phyloP scores from a whole-genome alignment of 2,888 invertebrate genomes.

The Diaperis boleti region DNA sequence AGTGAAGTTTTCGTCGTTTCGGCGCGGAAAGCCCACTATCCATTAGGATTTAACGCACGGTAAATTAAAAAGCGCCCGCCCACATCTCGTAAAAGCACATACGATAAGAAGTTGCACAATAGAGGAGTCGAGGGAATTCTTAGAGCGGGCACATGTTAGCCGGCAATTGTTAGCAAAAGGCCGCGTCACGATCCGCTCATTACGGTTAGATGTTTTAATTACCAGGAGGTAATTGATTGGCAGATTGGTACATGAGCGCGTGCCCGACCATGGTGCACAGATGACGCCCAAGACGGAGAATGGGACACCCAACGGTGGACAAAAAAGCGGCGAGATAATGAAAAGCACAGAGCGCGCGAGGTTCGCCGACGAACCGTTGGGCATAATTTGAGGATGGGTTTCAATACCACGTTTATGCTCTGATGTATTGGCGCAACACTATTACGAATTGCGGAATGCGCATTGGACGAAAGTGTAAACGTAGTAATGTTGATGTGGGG shows the following conservation, averaged over 20 bases:
- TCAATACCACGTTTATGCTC: too few species aligned
- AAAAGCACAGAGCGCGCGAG: not conserved
- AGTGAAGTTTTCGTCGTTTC: conserved; percentile 3
- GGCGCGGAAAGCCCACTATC: conserved; percentile 34
- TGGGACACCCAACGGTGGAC: conserved; percentile 26
- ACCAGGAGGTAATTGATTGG: conserved; percentile 60
- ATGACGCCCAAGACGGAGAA: conserved; percentile 13
- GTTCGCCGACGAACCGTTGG: not conserved
- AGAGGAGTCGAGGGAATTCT: conserved; percentile 27
- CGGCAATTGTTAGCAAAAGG: conserved; percentile 55
- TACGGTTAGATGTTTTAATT: conserved; percentile 63
- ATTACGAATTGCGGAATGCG: too few species aligned
- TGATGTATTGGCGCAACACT: too few species aligned
- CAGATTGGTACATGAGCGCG: conserved; percentile 50
- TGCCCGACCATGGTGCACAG: conserved; percentile 45
- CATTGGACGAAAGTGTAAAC: too few species aligned
- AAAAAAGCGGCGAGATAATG: not conserved
- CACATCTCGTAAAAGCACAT: conserved; percentile 30
- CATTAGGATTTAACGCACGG: conserved; percentile 30
- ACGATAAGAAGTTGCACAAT: conserved; percentile 35
- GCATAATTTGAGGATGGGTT: too few species aligned
- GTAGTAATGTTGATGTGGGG: too few species aligned
- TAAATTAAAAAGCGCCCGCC: conserved; percentile 36
- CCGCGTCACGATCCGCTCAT: conserved; percentile 62
- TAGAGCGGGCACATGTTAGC: conserved; percentile 42